A percentile compares a stretch with the other conserved stretches of the same genome.
Evolutionary conservation across 1,140 invertebrate genomes (phyloP).

Genomic region (Solenopsis invicta): DNA sequence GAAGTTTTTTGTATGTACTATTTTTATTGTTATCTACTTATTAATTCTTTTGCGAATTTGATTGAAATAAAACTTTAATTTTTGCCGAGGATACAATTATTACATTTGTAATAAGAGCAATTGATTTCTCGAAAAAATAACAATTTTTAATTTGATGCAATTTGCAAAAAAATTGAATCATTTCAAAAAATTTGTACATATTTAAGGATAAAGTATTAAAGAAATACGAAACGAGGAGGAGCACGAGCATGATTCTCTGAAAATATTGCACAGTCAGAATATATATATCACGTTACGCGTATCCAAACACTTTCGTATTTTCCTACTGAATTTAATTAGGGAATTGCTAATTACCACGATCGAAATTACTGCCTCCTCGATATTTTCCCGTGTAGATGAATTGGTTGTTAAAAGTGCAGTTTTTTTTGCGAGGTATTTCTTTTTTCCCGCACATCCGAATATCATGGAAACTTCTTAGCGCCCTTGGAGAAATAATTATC

Average conservation of each 20-base stretch:
- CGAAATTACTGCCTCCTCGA: slow-evolving; percentile 1
- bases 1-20: neutral
- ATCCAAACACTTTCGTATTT: neutral
- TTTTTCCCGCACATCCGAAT: neutral
- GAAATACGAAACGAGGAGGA: neutral
- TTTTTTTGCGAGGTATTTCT: neutral
- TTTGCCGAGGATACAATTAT: neutral
- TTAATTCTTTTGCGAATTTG: neutral
- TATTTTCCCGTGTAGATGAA: neutral
- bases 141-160: neutral
- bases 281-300: neutral
- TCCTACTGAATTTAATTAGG: slow-evolving; percentile 29
- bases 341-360: slow-evolving; percentile 25
- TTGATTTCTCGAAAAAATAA: neutral
- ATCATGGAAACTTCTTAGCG: neutral
- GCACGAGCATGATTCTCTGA: neutral
- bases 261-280: neutral
- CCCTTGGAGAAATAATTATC: slow-evolving; percentile 20
- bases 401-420: neutral
- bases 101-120: neutral
- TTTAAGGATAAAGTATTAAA: neutral
- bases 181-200: neutral
- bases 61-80: neutral
- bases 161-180: neutral
- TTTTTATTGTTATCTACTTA: neutral